Evolutionary conservation across 2,797 vertebrate species (phyloP).

Genomic region (Phrynocephalus vlangalii): DNA sequence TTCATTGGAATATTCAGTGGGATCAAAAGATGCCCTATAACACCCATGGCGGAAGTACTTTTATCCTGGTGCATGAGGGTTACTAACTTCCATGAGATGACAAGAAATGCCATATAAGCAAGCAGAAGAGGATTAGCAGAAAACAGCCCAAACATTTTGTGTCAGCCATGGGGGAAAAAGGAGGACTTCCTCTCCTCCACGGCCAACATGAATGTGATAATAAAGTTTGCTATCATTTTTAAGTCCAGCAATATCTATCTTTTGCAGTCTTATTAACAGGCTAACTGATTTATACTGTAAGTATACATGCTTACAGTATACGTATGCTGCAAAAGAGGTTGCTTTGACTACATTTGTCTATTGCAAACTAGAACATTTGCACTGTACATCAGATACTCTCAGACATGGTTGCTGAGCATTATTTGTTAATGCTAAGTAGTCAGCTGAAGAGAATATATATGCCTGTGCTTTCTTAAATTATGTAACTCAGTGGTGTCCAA

Average conservation of each 20-base stretch:
- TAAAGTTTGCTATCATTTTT: neutral
- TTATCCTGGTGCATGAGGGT: too few species aligned
- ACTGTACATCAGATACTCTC: neutral
- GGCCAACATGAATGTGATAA: neutral
- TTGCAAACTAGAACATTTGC: neutral
- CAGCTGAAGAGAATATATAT: neutral
- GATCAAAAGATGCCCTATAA: too few species aligned
- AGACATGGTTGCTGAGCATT: neutral
- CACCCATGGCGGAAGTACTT: too few species aligned
- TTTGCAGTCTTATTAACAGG: neutral
- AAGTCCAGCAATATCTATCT: neutral
- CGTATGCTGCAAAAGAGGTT: neutral
- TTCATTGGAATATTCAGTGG: too few species aligned
- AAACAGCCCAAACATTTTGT: neutral
- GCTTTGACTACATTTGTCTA: neutral
- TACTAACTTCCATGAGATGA: neutral
- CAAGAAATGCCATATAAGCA: neutral
- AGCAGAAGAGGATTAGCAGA: neutral
- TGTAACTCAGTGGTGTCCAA: neutral
- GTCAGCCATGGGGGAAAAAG: neutral
- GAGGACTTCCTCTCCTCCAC: neutral
- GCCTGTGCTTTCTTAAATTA: neutral
- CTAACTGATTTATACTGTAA: neutral
- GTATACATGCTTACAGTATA: neutral
- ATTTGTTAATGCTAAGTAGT: neutral